Evolutionary conservation across 1,140 invertebrate genomes (phyloP).

Genomic region (Dendroctonus ponderosae): DNA sequence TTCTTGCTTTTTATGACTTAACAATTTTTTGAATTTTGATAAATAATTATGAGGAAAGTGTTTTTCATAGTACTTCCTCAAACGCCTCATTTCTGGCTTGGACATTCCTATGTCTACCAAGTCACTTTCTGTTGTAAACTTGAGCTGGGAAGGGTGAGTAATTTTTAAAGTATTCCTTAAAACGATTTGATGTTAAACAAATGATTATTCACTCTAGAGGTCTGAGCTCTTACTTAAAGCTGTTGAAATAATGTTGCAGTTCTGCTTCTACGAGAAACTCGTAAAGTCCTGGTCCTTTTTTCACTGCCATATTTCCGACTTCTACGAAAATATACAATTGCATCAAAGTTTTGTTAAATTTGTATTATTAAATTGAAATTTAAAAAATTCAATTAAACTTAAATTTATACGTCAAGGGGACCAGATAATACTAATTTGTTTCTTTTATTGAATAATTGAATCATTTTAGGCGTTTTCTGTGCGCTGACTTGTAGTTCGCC

Average conservation of each 20-base stretch:
- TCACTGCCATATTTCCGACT: conserved; percentile 45
- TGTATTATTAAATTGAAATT: no score
- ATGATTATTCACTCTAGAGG: not conserved
- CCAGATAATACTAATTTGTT: no score
- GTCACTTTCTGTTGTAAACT: conserved; percentile 94
- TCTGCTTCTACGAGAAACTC: conserved; percentile 90
- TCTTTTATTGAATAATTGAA: no score
- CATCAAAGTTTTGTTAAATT: no score
- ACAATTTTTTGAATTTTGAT: conserved; percentile 82
- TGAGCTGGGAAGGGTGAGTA: conserved; percentile 90
- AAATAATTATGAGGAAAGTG: conserved; percentile 91
- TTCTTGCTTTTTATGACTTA: conserved; percentile 64
- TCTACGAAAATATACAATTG: conserved; percentile 40
- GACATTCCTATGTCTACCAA: conserved; percentile 89
- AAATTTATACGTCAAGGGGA: no score
- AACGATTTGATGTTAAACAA: conserved; percentile 11
- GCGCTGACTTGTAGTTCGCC: no score
- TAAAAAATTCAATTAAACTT: no score
- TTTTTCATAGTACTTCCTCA: conserved; percentile 91
- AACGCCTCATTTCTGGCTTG: conserved; percentile 88
- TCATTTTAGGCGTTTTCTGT: no score
- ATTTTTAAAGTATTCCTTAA: conserved; percentile 70
- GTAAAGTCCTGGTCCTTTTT: conserved; percentile 72
- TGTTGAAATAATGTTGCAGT: conserved; percentile 82
- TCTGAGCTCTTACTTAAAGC: conserved; percentile 54